Evolutionary conservation across 2,888 invertebrate genomes (phyloP).

Genomic region (Campoplex nolae): DNA sequence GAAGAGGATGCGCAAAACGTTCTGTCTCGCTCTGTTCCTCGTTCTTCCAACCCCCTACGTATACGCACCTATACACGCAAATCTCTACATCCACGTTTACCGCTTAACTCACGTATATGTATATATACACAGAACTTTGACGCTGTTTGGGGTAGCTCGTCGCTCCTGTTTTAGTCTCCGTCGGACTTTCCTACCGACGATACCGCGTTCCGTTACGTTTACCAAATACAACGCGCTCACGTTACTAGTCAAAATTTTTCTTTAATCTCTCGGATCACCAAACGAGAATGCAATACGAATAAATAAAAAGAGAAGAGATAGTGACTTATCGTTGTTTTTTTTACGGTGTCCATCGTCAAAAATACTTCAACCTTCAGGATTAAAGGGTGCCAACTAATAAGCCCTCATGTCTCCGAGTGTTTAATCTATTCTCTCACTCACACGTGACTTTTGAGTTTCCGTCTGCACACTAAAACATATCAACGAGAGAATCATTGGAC

Average conservation of each 20-base stretch:
- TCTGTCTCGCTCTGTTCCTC: slow-evolving; percentile 56
- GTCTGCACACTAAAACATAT: neutral
- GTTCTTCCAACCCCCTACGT: slow-evolving; percentile 49
- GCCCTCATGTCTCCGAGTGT: neutral
- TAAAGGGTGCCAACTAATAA: neutral
- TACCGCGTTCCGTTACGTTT: slow-evolving; percentile 49
- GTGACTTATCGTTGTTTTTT: neutral
- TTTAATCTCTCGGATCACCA: neutral
- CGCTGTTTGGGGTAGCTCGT: slow-evolving; percentile 61
- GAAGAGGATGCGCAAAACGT: slow-evolving; percentile 54
- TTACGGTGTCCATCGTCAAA: neutral
- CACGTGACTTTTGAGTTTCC: neutral
- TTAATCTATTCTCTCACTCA: neutral
- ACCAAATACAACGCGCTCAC: slow-evolving; percentile 19
- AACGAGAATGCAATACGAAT: neutral
- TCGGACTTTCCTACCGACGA: slow-evolving; percentile 63
- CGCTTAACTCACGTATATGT: slow-evolving; percentile 8
- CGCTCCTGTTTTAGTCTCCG: slow-evolving; percentile 67
- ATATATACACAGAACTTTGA: slow-evolving; percentile 16
- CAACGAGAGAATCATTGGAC: neutral
- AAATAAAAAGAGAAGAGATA: neutral
- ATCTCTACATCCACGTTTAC: slow-evolving; percentile 2
- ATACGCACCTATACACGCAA: slow-evolving; percentile 30
- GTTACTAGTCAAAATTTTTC: neutral
- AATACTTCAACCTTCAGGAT: neutral